Evolutionary conservation across 2,113 vertebrate genomes (phyloP).

Genomic region (Eulemur macaco): DNA sequence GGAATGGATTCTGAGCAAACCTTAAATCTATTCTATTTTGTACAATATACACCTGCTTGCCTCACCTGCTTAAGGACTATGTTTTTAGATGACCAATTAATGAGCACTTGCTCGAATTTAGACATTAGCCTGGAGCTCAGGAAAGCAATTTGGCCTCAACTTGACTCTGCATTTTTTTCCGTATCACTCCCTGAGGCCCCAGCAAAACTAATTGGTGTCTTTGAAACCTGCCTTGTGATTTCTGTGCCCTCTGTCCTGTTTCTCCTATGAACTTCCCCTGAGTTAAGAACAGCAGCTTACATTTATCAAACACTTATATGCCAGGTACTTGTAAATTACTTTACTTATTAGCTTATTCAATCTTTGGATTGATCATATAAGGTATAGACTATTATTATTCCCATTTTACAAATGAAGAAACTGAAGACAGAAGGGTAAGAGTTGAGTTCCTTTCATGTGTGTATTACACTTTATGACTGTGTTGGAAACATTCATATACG

Average conservation of each 20-base stretch:
- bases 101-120: constrained; percentile 44
- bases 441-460: not conserved
- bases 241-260: not conserved
- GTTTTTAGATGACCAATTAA: constrained; percentile 60
- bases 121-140: constrained; percentile 40
- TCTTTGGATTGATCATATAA: not conserved
- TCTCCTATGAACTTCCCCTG: not conserved
- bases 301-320: not conserved
- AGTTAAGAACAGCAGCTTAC: not conserved
- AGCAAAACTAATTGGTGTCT: not conserved
- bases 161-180: not conserved
- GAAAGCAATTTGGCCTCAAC: constrained; percentile 46
- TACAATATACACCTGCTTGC: constrained; percentile 12
- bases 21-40: constrained; percentile 38
- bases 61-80: not conserved
- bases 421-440: not conserved
- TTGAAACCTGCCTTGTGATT: not conserved
- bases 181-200: not conserved
- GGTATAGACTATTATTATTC: not conserved
- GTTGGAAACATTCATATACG: not conserved
- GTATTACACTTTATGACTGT: not conserved
- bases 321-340: not conserved
- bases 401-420: not conserved
- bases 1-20: not conserved
- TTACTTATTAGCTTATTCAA: not conserved